A percentile compares a stretch with the other conserved stretches of the same genome.
phyloP scores from a whole-genome alignment of 1,140 invertebrate genomes.

The Brachionus angularis region DNA sequence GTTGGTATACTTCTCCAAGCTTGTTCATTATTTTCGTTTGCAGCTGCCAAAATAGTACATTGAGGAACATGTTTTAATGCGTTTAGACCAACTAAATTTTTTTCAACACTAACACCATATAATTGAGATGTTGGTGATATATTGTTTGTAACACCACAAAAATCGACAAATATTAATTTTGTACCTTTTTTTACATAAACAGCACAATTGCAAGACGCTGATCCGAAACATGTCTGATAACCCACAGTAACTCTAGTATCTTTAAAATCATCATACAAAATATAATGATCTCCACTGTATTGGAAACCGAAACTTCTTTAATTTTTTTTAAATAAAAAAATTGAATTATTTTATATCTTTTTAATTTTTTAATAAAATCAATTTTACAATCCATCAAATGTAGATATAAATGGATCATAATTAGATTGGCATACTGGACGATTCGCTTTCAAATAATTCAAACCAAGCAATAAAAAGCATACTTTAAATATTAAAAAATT shows the following conservation, averaged over 20 bases:
- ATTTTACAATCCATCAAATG: constrained; percentile 1
- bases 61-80: background rate
- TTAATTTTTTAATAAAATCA: background rate
- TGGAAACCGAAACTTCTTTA: background rate
- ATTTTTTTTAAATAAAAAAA: no score
- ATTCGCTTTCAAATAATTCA: no score
- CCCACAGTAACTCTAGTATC: background rate
- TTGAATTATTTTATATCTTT: background rate
- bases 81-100: background rate
- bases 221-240: background rate
- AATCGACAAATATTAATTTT: constrained; percentile 33
- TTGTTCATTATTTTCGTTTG: background rate
- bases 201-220: background rate
- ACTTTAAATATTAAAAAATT: no score
- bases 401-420: background rate
- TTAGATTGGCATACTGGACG: background rate
- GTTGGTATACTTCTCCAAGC: background rate
- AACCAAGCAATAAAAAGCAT: no score
- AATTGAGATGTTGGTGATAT: background rate
- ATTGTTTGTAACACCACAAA: background rate
- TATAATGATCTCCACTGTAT: background rate
- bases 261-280: constrained; percentile 21
- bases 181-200: background rate
- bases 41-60: background rate
- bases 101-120: constrained; percentile 5